Base-by-base conservation (phyloP, 2,797 vertebrate genomes). In the Pogoniulus pusillus region DNA sequence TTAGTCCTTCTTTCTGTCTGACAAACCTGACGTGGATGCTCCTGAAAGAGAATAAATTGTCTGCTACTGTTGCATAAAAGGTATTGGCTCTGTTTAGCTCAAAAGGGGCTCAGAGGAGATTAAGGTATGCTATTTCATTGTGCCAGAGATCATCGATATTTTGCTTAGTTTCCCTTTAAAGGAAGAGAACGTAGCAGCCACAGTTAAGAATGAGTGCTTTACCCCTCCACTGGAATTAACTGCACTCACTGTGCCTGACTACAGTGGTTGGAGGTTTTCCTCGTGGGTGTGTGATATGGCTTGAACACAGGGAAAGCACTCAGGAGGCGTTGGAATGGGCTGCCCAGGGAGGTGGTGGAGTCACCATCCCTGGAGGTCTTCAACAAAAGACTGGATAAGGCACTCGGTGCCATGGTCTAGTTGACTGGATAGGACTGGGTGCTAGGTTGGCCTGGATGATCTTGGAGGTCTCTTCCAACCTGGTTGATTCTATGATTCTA, bases 1-100 rank as follows among this genome's bases (percentile, higher is more conserved):
- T 32, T 54, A 41, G n/a, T 57, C 19, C 4, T 43, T 78, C 5
- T 49, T 83, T 71, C 43, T 6, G 3, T 32, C 37, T 77, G 64
- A 68, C 30, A 85, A 2, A 19, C 12, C 45, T 0, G 0, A 1
- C 0, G 0, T 13, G 49, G n/a, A 26, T 80, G n/a, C 6, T 57
- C 10, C 27, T 78, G n/a, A 57, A 86, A 73, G 17, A 59, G 16
- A 26, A 41, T 43, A 37, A 73, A 45, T 62, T 64, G 5, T 34
- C 22, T 84, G 4, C 47, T 73, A 4, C 47, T 82, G 22, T 49
- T 24, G 41, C 43, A 2, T 39, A 3, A 69, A 58, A 82, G 10
- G 2, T 35, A 26, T 3, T 43, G 57, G 7, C 17, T 86, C 53
- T 62, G 23, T 49, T 74, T 64, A 68, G 71, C 30, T n/a, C n/a